Base-by-base conservation (phyloP, 2,888 invertebrate species). In the Pristionchus arcanus region DNA sequence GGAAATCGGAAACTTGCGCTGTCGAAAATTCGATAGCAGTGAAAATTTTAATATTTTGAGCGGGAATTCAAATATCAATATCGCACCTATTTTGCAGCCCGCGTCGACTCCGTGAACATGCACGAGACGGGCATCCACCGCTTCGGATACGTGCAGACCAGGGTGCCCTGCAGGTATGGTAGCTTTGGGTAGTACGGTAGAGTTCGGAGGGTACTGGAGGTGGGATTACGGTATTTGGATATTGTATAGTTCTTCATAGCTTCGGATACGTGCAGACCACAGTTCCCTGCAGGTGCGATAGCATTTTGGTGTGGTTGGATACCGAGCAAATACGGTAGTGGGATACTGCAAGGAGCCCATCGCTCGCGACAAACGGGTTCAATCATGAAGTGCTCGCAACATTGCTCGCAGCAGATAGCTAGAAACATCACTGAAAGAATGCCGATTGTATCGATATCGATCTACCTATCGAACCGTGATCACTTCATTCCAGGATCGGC, bases 41-140 rank as follows among this genome's bases (percentile, higher is more conserved):
- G 66, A 5, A 7, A 66, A n/a, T 66, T 66, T 66, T 25, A 13
- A 0, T 28, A 2, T 25, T 28, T 25, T 66, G 66, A 7, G 25
- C 25, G 66, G 66, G 25, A 66, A 66, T 28, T 66, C 25, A 66
- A 66, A 66, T 66, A 28, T 25, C 13, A 66, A 66, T 66, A 66
- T 7, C 81, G 49, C 15, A 81, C 7, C 16, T 7, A 19, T 68
- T 55, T 59, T 63, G 19, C 81, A 81, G 74, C 42, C 34, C 74
- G 94, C 28, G 94, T 94, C 0, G 94, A 95, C 84, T 93, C 92
- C 86, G 94, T 94, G 28, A 95, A 95, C 90, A 94, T 94, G 94
- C 94, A 94, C 87, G 94, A 94, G 90, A 94, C 94, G 9, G 94
- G 94, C n/a, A 94, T 95, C 55, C 94, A 94, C 90, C 92, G 94